These are phyloP conservation scores for Limonius californicus DNA, from an alignment of 1,140 invertebrate species.

Conservation along the genomic window DNA sequence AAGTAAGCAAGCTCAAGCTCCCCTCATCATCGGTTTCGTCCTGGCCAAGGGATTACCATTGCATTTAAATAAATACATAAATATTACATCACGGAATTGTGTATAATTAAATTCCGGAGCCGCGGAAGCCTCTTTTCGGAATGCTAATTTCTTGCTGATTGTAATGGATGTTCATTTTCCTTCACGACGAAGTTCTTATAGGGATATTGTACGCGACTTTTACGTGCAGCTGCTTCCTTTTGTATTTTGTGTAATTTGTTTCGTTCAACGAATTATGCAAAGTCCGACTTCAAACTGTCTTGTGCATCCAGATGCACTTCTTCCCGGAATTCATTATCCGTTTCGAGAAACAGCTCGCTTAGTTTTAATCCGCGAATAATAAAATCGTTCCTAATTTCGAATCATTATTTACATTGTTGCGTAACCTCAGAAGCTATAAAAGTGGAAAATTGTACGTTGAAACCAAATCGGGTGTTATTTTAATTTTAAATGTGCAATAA, in stretches of 20 bases:
- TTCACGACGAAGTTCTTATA: slow-evolving; percentile 37
- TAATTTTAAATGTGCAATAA: too few relatives aligned
- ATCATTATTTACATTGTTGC: too few relatives aligned
- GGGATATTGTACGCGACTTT: slow-evolving; percentile 33
- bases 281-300: too few relatives aligned
- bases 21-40: slow-evolving; percentile 31
- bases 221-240: slow-evolving; percentile 31
- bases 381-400: too few relatives aligned
- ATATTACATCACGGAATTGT: slow-evolving; percentile 48
- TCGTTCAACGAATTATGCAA: not conserved
- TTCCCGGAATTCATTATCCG: too few relatives aligned
- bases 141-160: slow-evolving; percentile 46
- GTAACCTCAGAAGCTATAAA: too few relatives aligned
- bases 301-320: too few relatives aligned
- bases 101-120: slow-evolving; percentile 48
- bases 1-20: slow-evolving; percentile 22
- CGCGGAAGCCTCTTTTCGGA: slow-evolving; percentile 41
- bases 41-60: slow-evolving; percentile 44
- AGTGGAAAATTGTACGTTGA: too few relatives aligned
- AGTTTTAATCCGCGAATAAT: too few relatives aligned
- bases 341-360: too few relatives aligned
- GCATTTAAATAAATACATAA: slow-evolving; percentile 51
- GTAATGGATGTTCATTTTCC: slow-evolving; percentile 43
- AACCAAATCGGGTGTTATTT: too few relatives aligned
- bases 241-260: slow-evolving; percentile 12